Percentiles rank a stretch among this genome's conserved stretches.
These are phyloP conservation scores for Cyprinodon tularosa DNA, from an alignment of 2,113 vertebrate species.

Conservation along the genomic window DNA sequence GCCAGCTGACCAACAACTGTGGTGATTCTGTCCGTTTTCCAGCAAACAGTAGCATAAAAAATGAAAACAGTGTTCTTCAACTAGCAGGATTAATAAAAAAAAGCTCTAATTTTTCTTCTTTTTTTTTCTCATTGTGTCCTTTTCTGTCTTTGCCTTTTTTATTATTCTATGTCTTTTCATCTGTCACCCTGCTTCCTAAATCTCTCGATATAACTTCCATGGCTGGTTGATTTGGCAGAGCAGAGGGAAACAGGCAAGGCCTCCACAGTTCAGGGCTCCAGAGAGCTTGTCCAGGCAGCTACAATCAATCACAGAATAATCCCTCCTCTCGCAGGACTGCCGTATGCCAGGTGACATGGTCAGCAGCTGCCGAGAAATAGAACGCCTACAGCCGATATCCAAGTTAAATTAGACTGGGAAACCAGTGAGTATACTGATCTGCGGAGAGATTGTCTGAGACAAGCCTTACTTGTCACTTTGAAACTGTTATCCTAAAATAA, in stretches of 20 bases:
- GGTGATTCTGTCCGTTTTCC: slow-evolving; percentile 22
- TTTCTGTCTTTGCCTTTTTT: slow-evolving; percentile 13
- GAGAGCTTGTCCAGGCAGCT: slow-evolving; percentile 62
- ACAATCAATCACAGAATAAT: slow-evolving; percentile 72
- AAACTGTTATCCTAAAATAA: not conserved
- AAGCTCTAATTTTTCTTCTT: not conserved
- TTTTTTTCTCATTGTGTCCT: slow-evolving; percentile 3
- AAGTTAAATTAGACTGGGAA: slow-evolving; percentile 34
- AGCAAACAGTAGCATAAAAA: not conserved
- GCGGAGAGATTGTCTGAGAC: not conserved
- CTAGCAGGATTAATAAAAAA: slow-evolving; percentile 6
- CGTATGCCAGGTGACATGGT: slow-evolving; percentile 59
- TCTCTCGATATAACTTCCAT: slow-evolving; percentile 57
- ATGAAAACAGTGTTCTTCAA: slow-evolving; percentile 13
- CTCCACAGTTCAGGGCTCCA: slow-evolving; percentile 68
- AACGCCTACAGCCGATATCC: slow-evolving; percentile 27
- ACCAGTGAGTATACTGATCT: slow-evolving; percentile 3
- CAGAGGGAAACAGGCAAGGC: slow-evolving; percentile 57
- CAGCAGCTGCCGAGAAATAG: slow-evolving; percentile 58
- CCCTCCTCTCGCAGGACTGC: slow-evolving; percentile 55
- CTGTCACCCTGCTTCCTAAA: slow-evolving; percentile 20
- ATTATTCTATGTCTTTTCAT: slow-evolving; percentile 33
- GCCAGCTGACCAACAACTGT: slow-evolving; percentile 21
- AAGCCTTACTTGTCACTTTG: not conserved
- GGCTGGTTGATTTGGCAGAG: slow-evolving; percentile 70